phyloP scores from a whole-genome alignment of 2,113 vertebrate species.

The Callocephalon fimbriatum region DNA sequence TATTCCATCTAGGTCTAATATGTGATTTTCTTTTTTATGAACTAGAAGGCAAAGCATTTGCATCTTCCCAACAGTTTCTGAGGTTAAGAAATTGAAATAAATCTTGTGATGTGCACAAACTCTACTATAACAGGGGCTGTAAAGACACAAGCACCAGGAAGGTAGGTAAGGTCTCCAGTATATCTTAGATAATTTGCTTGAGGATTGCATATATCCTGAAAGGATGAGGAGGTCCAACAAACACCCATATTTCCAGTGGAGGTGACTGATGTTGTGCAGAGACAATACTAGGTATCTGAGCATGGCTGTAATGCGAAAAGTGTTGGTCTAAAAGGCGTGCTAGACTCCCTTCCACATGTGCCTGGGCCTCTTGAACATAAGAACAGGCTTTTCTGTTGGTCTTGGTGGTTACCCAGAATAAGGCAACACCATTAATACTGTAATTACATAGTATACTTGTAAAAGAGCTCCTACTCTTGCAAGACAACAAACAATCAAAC shows the following conservation, averaged over 20 bases:
- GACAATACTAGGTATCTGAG: neutral
- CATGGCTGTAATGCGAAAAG: neutral
- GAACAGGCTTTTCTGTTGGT: neutral
- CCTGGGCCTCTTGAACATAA: neutral
- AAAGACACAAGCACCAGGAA: neutral
- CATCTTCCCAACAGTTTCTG: neutral
- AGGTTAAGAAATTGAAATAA: neutral
- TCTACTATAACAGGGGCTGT: neutral
- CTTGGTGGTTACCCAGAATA: neutral
- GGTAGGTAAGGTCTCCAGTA: neutral
- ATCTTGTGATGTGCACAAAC: neutral
- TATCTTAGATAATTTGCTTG: neutral
- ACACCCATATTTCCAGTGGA: neutral
- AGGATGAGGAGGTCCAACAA: neutral
- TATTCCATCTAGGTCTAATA: neutral
- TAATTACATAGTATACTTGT: neutral
- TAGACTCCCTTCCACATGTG: neutral
- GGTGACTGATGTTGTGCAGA: fast-evolving
- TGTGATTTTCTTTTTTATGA: fast-evolving
- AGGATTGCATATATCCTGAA: neutral
- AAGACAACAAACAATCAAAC: neutral
- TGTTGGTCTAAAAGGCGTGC: neutral
- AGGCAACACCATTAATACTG: neutral
- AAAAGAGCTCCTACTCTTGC: neutral
- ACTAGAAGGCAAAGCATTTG: neutral